These are phyloP conservation scores for Drosophila parabipectinata DNA, from an alignment of 1,140 invertebrate genomes.

Conservation along the genomic window DNA sequence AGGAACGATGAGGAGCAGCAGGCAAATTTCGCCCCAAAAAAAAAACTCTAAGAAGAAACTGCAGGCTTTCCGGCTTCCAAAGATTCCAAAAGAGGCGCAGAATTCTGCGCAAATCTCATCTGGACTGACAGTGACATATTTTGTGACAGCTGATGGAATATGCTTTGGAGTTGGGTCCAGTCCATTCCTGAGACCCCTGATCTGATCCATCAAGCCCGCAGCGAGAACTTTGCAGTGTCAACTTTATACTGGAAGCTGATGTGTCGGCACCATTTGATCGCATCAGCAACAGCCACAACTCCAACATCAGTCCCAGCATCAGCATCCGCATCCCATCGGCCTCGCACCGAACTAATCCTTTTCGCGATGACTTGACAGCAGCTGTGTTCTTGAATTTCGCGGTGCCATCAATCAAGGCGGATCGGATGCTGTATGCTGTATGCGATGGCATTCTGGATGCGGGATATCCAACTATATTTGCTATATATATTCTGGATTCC, in stretches of 20 bases:
- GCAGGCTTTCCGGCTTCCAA: slow-evolving; percentile 22
- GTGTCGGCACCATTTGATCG: slow-evolving; percentile 81
- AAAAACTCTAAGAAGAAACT: slow-evolving; percentile 15
- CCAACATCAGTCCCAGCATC: slow-evolving; percentile 6
- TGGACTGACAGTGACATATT: slow-evolving; percentile 82
- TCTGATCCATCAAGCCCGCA: slow-evolving; percentile 73
- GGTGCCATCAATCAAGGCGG: slow-evolving; percentile 83
- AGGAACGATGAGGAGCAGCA: slow-evolving; percentile 10
- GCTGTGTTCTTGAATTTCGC: slow-evolving; percentile 82
- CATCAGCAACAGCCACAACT: slow-evolving; percentile 12
- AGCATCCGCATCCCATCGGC: slow-evolving; percentile 15
- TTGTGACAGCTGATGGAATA: slow-evolving; percentile 84
- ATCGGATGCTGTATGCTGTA: slow-evolving; percentile 31
- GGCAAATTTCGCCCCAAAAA: slow-evolving; percentile 41
- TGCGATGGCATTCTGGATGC: slow-evolving; percentile 16
- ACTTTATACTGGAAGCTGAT: slow-evolving; percentile 76
- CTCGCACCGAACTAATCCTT: slow-evolving; percentile 75
- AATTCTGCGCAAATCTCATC: slow-evolving; percentile 74
- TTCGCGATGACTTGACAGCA: slow-evolving; percentile 83
- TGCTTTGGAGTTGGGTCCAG: slow-evolving; percentile 67
- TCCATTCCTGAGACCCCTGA: slow-evolving; percentile 4
- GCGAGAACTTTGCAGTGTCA: slow-evolving; percentile 69
- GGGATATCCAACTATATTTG: slow-evolving; percentile 13
- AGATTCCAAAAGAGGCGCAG: neutral
- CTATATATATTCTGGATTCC: slow-evolving; percentile 13